Base-by-base conservation (phyloP, 2,113 vertebrate species). In the Climacteris rufus region DNA sequence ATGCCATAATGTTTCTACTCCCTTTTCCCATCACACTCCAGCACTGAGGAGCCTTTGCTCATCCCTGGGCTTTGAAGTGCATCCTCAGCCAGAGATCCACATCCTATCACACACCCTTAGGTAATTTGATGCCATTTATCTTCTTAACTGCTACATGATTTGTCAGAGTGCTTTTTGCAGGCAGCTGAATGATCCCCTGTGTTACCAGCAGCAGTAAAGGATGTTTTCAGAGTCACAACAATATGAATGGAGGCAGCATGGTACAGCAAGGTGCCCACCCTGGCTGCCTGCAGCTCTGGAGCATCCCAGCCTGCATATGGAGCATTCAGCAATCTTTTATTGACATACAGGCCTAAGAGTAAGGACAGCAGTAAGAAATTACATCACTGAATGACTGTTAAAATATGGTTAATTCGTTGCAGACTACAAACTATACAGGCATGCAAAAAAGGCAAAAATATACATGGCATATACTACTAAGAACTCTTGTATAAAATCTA, bases 231-330 rank as follows among this genome's bases (percentile, higher is more conserved):
- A 50, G 49, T 49, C 21, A 10, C 15, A 13, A 74, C 90, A 75
- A 74, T 9, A 28, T 27, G 54, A 93, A 63, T 24, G 86, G 57
- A 89, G 87, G 89, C 68, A 64, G 88, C 18, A 72, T 28, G 71
- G 75, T 91, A 82, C 92, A 92, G 33, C 40, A 89, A 77, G 89
- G 93, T 94, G 94, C 90, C 91, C 89, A 91, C 82, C 50, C 83
- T 92, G 80, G 74, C 75, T 76, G 93, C 60, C 94, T 89, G 84
- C 88, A 95, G 96, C 66, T 37, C 42, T 42, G 91, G 95, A 92
- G 89, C 89, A 54, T 92, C 96, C 96, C 95, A 96, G 94, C 35
- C n/a, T 60, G 75, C 37, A 8, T 22, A n/a, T 42, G 92, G 77
- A 96, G 72, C 63, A 79, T 40, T 89, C 77, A 64, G 33, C 63